A percentile compares a stretch with the other conserved stretches of the same genome.
Evolutionary conservation across 2,888 invertebrate species (phyloP).

Genomic region (Actias luna): DNA sequence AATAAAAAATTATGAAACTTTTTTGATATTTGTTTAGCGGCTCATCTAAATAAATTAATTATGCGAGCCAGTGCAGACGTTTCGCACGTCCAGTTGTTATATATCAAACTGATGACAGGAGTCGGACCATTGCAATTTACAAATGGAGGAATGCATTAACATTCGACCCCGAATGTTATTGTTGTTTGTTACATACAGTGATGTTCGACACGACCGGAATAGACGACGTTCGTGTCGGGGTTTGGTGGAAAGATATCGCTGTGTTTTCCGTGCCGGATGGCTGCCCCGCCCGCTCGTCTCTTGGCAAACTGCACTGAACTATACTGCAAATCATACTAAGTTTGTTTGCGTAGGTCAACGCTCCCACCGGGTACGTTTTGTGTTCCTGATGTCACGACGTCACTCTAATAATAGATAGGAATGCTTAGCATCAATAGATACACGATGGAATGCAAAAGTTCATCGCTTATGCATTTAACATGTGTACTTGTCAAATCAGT

Average conservation of each 20-base stretch:
- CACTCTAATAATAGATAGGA: constrained; percentile 79
- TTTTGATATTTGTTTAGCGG: constrained; percentile 50
- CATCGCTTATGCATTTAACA: constrained; percentile 55
- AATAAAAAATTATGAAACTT: constrained; percentile 34
- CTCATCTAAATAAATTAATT: constrained; percentile 67
- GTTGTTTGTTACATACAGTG: constrained; percentile 41
- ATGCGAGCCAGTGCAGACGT: constrained; percentile 55
- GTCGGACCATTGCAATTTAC: constrained; percentile 56
- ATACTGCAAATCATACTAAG: constrained; percentile 76
- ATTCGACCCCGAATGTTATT: constrained; percentile 41
- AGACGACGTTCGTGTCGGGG: constrained; percentile 45
- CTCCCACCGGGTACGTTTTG: constrained; percentile 70
- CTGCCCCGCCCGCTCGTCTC: constrained; percentile 64
- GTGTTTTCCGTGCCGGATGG: constrained; percentile 68
- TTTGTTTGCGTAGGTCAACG: constrained; percentile 78
- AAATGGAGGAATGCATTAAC: constrained; percentile 47
- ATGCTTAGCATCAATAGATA: constrained; percentile 69
- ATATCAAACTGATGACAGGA: constrained; percentile 62
- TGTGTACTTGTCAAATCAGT: constrained; percentile 44
- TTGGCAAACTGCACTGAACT: constrained; percentile 77
- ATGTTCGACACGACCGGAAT: constrained; percentile 47
- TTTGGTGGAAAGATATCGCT: constrained; percentile 64
- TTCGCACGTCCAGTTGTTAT: constrained; percentile 56
- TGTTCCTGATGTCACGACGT: constrained; percentile 79
- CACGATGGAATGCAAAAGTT: constrained; percentile 62